Percentiles rank a stretch among this genome's conserved stretches.
phyloP scores from a whole-genome alignment of 1,140 invertebrate genomes.

The Coenobita brevimanus region DNA sequence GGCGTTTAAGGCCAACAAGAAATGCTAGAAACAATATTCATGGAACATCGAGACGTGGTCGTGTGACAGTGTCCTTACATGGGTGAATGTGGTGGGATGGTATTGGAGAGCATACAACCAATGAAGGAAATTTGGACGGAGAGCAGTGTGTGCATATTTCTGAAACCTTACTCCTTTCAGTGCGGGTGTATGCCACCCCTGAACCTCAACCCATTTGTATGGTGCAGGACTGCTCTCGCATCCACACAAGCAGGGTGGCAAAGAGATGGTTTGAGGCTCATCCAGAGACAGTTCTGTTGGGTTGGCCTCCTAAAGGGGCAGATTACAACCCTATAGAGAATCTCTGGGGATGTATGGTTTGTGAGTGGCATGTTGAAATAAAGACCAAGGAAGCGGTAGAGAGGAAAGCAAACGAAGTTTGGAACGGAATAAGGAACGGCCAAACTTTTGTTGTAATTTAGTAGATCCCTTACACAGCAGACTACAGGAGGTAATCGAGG shows the following conservation, averaged over 20 bases:
- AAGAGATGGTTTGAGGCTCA: no score
- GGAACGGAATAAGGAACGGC: slow-evolving; percentile 9
- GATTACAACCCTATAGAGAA: no score
- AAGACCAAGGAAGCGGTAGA: not conserved
- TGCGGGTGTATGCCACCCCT: not conserved
- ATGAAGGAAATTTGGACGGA: not conserved
- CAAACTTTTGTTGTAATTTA: slow-evolving; percentile 1
- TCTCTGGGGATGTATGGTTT: not conserved
- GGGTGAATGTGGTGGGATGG: not conserved
- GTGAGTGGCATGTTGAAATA: not conserved
- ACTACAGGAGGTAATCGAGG: slow-evolving; percentile 1
- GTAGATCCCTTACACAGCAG: not conserved
- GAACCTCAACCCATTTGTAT: not conserved
- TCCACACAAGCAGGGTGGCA: no score
- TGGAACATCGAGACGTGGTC: not conserved
- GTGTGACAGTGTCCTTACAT: not conserved
- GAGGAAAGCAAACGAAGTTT: not conserved
- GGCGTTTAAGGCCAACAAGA: not conserved
- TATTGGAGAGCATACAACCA: slow-evolving; percentile 4
- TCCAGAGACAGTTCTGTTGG: not conserved
- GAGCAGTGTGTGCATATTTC: slow-evolving; percentile 17
- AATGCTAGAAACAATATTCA: not conserved
- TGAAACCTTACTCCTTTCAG: not conserved
- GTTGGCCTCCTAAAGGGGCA: not conserved
- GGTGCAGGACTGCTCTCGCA: not conserved